These are phyloP conservation scores for Phocoena phocoena DNA, from an alignment of 2,113 vertebrate species.

Conservation along the genomic window DNA sequence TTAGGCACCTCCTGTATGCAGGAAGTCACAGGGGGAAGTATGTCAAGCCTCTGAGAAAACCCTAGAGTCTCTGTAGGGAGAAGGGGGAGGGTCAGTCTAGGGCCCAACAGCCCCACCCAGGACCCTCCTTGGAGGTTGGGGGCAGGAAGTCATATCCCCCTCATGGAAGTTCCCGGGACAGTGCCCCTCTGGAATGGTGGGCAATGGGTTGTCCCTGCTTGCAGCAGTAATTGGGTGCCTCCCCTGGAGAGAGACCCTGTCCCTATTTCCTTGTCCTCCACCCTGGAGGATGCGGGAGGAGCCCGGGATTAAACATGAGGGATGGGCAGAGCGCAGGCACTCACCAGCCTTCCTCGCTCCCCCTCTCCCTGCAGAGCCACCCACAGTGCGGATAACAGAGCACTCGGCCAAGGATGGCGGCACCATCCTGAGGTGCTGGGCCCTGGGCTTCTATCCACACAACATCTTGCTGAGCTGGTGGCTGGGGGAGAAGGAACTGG, in stretches of 20 bases:
- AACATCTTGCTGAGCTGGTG: constrained; percentile 44
- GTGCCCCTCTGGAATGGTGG: not conserved
- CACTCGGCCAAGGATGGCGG: not conserved
- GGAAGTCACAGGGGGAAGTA: not conserved
- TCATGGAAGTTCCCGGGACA: not conserved
- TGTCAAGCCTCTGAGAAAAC: not conserved
- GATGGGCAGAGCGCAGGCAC: not conserved
- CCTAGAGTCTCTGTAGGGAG: not conserved
- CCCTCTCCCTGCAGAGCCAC: not conserved
- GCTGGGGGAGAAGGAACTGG: constrained; percentile 29
- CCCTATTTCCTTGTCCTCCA: not conserved
- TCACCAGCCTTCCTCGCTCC: not conserved
- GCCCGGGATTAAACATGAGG: not conserved
- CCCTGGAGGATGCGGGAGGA: not conserved
- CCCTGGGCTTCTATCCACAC: constrained; percentile 33
- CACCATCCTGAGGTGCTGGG: constrained; percentile 13
- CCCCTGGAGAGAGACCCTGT: not conserved
- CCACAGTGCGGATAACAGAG: constrained; percentile 1
- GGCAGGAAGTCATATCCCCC: not conserved
- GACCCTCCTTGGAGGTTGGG: not conserved
- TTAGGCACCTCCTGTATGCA: not conserved
- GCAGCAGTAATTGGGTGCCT: not conserved
- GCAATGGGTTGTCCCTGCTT: not conserved
- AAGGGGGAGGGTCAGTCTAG: not conserved
- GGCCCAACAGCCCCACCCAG: not conserved